phyloP scores from a whole-genome alignment of 2,888 invertebrate genomes.

The Plagodis dolabraria region DNA sequence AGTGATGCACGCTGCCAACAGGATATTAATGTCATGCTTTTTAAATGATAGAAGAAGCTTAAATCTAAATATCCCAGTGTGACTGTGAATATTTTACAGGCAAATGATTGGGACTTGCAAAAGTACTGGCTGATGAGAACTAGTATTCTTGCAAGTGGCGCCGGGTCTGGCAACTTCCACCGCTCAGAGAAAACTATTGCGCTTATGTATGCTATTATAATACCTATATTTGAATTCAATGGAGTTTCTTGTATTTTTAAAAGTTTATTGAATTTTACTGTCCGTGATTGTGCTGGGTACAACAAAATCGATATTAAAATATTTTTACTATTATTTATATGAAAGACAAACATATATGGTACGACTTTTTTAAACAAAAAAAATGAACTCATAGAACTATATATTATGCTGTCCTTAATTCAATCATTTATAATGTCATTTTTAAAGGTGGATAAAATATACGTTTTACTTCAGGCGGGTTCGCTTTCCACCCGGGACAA shows the following conservation, averaged over 20 bases:
- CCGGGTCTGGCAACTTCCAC: constrained; percentile 65
- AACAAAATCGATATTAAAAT: background rate
- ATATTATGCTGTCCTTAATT: no score
- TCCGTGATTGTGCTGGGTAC: background rate
- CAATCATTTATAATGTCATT: no score
- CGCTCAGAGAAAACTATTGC: constrained; percentile 51
- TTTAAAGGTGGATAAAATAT: no score
- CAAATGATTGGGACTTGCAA: constrained; percentile 80
- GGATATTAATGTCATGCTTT: constrained; percentile 80
- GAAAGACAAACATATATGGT: no score
- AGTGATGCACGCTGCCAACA: constrained; percentile 60
- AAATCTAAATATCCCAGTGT: constrained; percentile 79
- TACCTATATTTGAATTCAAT: background rate
- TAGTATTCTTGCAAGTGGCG: constrained; percentile 77
- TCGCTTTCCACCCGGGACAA: no score
- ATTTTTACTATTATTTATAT: no score
- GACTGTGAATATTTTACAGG: constrained; percentile 78
- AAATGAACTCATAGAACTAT: no score
- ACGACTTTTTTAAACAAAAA: no score
- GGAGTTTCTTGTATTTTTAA: background rate
- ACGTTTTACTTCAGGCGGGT: no score
- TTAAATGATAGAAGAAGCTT: constrained; percentile 81
- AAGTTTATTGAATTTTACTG: background rate
- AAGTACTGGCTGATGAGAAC: constrained; percentile 67
- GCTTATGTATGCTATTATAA: constrained; percentile 1